Evolutionary conservation across 2,797 vertebrate genomes (phyloP).

Genomic region (Phoxinus dragarum): DNA sequence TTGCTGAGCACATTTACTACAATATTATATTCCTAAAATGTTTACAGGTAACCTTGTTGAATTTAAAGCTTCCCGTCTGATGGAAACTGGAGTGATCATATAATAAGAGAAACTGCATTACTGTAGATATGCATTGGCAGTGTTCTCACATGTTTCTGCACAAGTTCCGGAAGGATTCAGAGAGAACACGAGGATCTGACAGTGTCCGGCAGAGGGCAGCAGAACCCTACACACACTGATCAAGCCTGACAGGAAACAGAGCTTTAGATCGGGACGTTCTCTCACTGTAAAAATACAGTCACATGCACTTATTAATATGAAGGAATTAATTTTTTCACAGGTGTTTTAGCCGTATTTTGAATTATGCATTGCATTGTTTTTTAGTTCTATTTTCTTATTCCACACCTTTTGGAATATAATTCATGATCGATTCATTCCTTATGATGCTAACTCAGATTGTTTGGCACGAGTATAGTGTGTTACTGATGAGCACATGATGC

Average conservation of each 20-base stretch:
- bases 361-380: background rate
- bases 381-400: background rate
- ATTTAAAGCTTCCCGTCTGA: background rate
- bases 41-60: background rate
- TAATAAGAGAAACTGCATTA: background rate
- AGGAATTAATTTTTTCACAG: background rate
- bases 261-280: background rate
- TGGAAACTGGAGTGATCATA: background rate
- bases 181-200: background rate
- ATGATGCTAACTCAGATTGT: background rate
- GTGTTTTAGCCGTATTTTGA: background rate
- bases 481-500: background rate
- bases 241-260: background rate
- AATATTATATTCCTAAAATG: background rate
- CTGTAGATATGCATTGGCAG: background rate
- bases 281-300: background rate
- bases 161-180: background rate
- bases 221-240: background rate
- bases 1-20: background rate
- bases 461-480: background rate
- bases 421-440: background rate
- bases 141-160: background rate
- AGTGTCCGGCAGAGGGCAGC: constrained; percentile 54
- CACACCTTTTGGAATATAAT: background rate
- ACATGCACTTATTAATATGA: background rate